These are phyloP conservation scores for Passer domesticus DNA, from an alignment of 2,113 vertebrate species.

Conservation along the genomic window DNA sequence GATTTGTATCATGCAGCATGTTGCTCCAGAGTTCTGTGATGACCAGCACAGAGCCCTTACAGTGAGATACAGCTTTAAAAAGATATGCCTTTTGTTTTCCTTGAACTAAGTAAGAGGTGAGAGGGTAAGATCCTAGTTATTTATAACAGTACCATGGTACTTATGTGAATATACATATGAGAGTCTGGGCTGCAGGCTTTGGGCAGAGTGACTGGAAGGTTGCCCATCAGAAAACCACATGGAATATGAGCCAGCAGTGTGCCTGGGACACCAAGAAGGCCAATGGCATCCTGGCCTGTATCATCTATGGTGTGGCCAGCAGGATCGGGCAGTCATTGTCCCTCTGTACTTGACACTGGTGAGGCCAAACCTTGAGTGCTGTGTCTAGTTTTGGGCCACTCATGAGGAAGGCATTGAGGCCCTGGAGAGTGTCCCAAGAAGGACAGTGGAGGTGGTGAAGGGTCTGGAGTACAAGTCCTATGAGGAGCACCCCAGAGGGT, in stretches of 20 bases:
- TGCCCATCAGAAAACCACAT: background rate
- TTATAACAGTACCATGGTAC: background rate
- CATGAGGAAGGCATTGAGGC: background rate
- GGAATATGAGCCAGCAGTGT: background rate
- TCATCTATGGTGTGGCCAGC: background rate
- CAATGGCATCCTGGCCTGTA: background rate
- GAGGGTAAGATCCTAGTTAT: background rate
- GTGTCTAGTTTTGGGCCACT: background rate
- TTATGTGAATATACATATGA: background rate
- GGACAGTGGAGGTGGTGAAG: background rate
- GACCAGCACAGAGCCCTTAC: background rate
- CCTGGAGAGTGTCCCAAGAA: background rate
- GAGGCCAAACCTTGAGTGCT: background rate
- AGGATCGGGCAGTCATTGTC: accelerated
- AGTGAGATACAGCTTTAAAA: background rate
- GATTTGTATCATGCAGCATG: background rate
- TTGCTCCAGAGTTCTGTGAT: background rate
- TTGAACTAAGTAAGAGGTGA: background rate
- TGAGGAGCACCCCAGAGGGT: background rate
- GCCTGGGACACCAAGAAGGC: background rate
- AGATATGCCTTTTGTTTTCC: background rate
- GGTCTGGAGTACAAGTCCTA: background rate
- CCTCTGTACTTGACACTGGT: background rate
- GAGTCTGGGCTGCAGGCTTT: background rate
- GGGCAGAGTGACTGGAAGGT: background rate